phyloP scores from a whole-genome alignment of 2,113 vertebrate species.

The Aegithalos caudatus region DNA sequence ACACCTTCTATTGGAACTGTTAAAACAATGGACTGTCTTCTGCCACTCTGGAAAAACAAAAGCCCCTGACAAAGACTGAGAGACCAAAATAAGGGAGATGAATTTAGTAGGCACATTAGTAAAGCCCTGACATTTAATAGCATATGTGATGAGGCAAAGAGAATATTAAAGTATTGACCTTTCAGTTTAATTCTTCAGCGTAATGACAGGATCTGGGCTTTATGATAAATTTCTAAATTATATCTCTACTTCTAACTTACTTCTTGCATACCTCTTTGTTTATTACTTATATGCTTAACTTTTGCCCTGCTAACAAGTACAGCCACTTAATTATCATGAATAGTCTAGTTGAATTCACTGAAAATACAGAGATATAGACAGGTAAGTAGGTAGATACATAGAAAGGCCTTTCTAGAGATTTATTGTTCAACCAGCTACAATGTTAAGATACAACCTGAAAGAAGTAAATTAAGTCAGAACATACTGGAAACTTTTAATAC shows the following conservation, averaged over 20 bases:
- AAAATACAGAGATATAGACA: not conserved
- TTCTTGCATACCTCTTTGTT: not conserved
- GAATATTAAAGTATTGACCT: conserved; percentile 35
- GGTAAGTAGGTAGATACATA: not conserved
- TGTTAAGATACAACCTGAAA: not conserved
- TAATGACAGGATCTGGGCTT: not conserved
- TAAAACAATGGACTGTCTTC: not conserved
- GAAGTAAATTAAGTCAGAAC: not conserved
- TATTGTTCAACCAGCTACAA: not conserved
- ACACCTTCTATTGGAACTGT: not conserved
- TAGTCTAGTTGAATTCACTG: not conserved
- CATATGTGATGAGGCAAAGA: not conserved
- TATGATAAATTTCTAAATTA: not conserved
- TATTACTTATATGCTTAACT: not conserved
- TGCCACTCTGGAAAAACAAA: not conserved
- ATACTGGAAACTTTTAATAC: not conserved
- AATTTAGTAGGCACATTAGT: not conserved
- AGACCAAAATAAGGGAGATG: not conserved
- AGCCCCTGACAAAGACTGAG: not conserved
- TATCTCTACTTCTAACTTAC: not conserved
- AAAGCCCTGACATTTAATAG: conserved; percentile 30
- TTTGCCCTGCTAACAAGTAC: not conserved
- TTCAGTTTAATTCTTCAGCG: not conserved
- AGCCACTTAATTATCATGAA: not conserved
- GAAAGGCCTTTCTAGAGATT: not conserved